phyloP scores from a whole-genome alignment of 2,113 vertebrate genomes.

The Origma solitaria region DNA sequence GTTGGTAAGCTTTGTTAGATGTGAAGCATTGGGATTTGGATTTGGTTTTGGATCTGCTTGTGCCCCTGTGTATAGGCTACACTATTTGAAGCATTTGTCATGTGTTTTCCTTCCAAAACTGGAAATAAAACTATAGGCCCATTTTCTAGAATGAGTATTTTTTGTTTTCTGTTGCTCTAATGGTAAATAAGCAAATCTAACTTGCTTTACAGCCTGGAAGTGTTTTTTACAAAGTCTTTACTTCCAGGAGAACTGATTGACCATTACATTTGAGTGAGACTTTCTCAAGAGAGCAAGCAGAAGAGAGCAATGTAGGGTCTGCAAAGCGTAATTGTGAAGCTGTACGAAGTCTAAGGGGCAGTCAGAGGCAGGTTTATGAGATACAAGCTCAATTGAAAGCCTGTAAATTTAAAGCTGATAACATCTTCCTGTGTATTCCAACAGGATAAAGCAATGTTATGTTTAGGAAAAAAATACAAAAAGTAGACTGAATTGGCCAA shows the following conservation, averaged over 20 bases:
- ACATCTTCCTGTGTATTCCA: background rate
- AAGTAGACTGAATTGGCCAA: background rate
- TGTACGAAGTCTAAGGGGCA: background rate
- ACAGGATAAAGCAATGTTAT: background rate
- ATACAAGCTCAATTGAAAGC: background rate
- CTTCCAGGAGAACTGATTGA: background rate
- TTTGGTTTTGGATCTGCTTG: background rate
- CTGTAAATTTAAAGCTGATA: background rate
- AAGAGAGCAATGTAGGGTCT: background rate
- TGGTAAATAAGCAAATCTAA: background rate
- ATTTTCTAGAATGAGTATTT: background rate
- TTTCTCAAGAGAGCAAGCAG: background rate
- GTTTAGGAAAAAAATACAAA: background rate
- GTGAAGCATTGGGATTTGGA: background rate
- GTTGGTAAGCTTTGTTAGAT: background rate
- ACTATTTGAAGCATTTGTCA: background rate
- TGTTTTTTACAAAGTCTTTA: background rate
- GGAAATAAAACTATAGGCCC: background rate
- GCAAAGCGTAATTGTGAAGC: background rate
- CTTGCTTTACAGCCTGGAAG: background rate
- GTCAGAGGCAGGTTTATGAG: background rate
- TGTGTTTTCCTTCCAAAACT: background rate
- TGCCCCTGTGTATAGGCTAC: background rate
- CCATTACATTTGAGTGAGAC: background rate
- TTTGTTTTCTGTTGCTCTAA: background rate